Base-by-base conservation (phyloP, 2,113 vertebrate species). In the Catharus fuscescens region DNA sequence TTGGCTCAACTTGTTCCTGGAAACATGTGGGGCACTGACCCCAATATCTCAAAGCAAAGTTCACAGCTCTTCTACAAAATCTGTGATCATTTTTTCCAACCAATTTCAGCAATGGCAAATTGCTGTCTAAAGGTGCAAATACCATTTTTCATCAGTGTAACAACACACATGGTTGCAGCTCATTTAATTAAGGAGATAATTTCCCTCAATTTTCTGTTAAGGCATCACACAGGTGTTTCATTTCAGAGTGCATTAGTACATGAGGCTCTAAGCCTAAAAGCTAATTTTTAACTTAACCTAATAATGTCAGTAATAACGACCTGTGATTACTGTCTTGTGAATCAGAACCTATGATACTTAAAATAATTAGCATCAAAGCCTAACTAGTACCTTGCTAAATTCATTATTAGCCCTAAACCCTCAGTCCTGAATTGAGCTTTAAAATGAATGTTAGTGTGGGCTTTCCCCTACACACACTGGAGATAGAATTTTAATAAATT, bases 321-420 rank as follows among this genome's bases (percentile, higher is more conserved):
- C 96, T 76, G 86, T 78, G 84, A 96, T 98, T 98, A 96, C 92
- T 95, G 94, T 92, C 96, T 97, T 96, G 92, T 98, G 97, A 97
- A 98, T 98, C 96, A 98, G 97, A 96, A 95, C 94, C 91, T 96
- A 69, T 83, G 93, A 97, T 97, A 97, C 97, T 98, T 97, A 96
- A 97, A 97, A 98, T 97, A 97, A 97, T 97, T 97, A 97, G 92
- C 94, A 97, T 97, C 97, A 98, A 98, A 98, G 97, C 88, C 57
- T 48, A 95, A 95, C 76, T 59, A 85, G 91, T 86, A 97, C 91
- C 96, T 96, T 95, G 96, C 90, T 97, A 97, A 97, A 98, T 97
- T 97, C 93, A 92, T 91, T 94, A 80, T 92, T 97, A 97, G 90
- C 96, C 92, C 88, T 97, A 97, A 98, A 95, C 85, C 71, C 88